phyloP scores from a whole-genome alignment of 2,888 invertebrate genomes.

The Dasysyrphus albostriatus region DNA sequence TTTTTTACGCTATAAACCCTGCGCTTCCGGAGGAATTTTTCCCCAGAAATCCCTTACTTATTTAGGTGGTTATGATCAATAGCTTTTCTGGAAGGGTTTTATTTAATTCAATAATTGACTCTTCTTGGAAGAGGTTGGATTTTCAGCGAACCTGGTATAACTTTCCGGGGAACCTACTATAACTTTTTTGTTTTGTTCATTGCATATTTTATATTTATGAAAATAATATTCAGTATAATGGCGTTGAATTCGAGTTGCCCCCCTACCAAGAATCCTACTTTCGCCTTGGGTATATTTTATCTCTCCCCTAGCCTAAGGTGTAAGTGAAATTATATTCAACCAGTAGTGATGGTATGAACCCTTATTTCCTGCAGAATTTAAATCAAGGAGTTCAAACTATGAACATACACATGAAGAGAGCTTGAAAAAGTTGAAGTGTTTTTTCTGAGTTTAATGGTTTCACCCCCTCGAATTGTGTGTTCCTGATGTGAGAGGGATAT shows the following conservation, averaged over 20 bases:
- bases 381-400: neutral
- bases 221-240: neutral
- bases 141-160: too few species aligned
- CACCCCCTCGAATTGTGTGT: neutral
- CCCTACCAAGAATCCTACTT: neutral
- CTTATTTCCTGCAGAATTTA: neutral
- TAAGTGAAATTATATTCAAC: neutral
- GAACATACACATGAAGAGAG: neutral
- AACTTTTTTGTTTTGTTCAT: too few species aligned
- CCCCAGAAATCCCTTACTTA: too few species aligned
- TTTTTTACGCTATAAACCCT: too few species aligned
- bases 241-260: neutral
- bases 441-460: slow-evolving; percentile 8
- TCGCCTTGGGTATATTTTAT: neutral
- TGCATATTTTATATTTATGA: too few species aligned
- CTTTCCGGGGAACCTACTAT: too few species aligned
- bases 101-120: too few species aligned
- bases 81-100: too few species aligned
- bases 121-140: too few species aligned
- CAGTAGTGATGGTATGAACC: neutral
- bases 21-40: too few species aligned
- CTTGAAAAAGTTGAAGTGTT: slow-evolving; percentile 12
- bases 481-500: neutral
- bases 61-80: too few species aligned
- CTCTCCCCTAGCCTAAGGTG: neutral